Conservation (phyloP, 2,888 invertebrate species). For the Blastobasis adustella region DNA sequence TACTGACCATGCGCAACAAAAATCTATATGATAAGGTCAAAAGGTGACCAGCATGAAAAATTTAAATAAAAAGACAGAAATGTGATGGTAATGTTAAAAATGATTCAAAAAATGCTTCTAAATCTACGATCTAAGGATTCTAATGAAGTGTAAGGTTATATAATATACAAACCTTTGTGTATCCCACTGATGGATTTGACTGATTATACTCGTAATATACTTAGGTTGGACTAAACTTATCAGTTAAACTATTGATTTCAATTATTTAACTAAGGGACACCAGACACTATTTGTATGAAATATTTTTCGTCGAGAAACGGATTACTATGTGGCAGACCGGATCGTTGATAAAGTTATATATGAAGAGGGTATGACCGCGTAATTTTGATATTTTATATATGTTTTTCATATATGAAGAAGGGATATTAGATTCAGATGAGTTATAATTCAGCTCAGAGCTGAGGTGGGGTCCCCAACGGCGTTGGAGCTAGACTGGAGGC, state of each 20-base stretch:
- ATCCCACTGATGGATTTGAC: not conserved
- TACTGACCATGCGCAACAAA: slow-evolving; percentile 26
- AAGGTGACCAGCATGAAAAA: slow-evolving; percentile 13
- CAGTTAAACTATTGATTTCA: not conserved
- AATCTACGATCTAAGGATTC: slow-evolving; percentile 12
- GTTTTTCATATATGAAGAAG: slow-evolving; percentile 59
- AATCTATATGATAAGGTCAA: slow-evolving; percentile 29
- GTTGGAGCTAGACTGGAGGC: slow-evolving; percentile 38
- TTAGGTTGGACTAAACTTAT: slow-evolving; percentile 10
- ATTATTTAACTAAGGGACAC: not conserved
- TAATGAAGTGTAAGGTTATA: slow-evolving; percentile 1
- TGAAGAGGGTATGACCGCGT: slow-evolving; percentile 25
- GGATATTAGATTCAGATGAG: slow-evolving; percentile 14
- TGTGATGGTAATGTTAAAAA: not conserved
- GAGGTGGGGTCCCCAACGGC: slow-evolving; percentile 23
- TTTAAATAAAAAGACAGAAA: slow-evolving; percentile 7
- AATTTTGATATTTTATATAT: slow-evolving; percentile 39
- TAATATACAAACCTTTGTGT: slow-evolving; percentile 24
- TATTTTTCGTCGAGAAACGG: slow-evolving; percentile 65
- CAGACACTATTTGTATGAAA: slow-evolving; percentile 62
- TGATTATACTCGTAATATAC: slow-evolving; percentile 11
- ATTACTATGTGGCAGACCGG: slow-evolving; percentile 53
- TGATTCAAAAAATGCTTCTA: slow-evolving; percentile 12
- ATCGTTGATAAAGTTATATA: slow-evolving; percentile 43
- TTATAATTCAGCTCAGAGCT: slow-evolving; percentile 20